Percentiles rank a stretch among this genome's conserved stretches.
These are phyloP conservation scores for Leucosticte australis DNA, from an alignment of 2,113 vertebrate genomes.

Conservation along the genomic window DNA sequence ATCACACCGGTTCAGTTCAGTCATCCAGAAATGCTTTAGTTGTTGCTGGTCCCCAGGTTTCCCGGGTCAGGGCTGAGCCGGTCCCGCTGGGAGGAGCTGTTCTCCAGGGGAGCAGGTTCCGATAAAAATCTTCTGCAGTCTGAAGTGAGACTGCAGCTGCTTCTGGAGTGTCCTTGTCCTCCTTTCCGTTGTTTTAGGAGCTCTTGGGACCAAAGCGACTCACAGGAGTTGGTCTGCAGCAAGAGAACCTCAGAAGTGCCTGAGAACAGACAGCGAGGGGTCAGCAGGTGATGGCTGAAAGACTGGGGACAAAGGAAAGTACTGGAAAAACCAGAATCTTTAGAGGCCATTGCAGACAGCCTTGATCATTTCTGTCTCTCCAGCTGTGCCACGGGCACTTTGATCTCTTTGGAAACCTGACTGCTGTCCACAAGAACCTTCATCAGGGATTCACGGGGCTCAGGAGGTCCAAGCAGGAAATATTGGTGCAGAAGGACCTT, in stretches of 20 bases:
- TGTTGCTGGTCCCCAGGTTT: not conserved
- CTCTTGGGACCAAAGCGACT: not conserved
- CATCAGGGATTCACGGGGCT: no score
- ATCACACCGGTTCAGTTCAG: no score
- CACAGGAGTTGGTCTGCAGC: not conserved
- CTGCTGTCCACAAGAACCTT: no score
- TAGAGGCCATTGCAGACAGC: not conserved
- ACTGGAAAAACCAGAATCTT: not conserved
- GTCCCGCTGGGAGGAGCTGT: not conserved
- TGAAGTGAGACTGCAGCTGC: not conserved
- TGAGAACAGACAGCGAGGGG: not conserved
- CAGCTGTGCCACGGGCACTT: not conserved
- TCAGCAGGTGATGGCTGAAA: not conserved
- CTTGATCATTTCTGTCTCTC: not conserved
- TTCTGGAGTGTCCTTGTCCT: slow-evolving; percentile 22
- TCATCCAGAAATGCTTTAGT: no score
- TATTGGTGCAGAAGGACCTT: not conserved
- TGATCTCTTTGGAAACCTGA: no score
- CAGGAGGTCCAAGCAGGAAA: no score
- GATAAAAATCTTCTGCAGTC: not conserved
- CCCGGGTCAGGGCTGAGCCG: not conserved
- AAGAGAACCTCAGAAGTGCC: not conserved
- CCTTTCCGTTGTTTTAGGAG: not conserved
- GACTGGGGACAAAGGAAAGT: not conserved
- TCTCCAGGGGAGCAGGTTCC: not conserved